Evolutionary conservation across 2,113 vertebrate genomes (phyloP), one percentile per base, ranked within the genome.

Genomic region (Pandion haliaetus): DNA sequence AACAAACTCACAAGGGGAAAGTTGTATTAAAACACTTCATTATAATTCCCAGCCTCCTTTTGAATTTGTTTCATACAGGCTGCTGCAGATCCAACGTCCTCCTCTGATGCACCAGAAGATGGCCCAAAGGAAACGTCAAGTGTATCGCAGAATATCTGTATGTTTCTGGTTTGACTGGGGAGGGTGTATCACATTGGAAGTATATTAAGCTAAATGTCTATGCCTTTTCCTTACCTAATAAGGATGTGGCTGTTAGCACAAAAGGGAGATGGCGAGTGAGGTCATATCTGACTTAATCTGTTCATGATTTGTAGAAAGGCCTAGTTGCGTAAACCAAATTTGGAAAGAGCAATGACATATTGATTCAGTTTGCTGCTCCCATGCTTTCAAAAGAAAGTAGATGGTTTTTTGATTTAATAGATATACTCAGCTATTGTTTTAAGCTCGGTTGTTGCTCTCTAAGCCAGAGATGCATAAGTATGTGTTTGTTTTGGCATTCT

Each of bases 121-220:
- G 98, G 92, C 47, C 97, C 98, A 62, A 97, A 96, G 86, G 97
- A 90, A 70, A 65, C 95, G 1, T 67, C 98, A 9, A 98, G 94
- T 90, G 93, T 97, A 11, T 81, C 98, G 2, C 98, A 98, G 93
- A 98, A 96, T 97, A 97, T 98, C 93, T 98, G 98, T 98, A 97
- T 89, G 98, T 98, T 86, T 81, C 74, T 92, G 82, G 67, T 94
- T 94, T 88, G 82, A 57, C 76, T 94, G 91, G 96, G 94, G 83
- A 91, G 90, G 93, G 95, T 85, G 17, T 84, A 3, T 82, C 40
- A 16, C 1, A 1, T 12, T 65, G 36, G 17, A 77, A 84, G 73
- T 57, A 9, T 50, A 21, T 66, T 78, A 38, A 90, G 18, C 49
- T 57, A 34, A 85, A 85, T 6, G 2, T 82, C 55, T 8, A 3